Evolutionary conservation across 1,140 invertebrate species (phyloP), one percentile per base, ranked within the genome.

Genomic region (Magallana ariakensis): DNA sequence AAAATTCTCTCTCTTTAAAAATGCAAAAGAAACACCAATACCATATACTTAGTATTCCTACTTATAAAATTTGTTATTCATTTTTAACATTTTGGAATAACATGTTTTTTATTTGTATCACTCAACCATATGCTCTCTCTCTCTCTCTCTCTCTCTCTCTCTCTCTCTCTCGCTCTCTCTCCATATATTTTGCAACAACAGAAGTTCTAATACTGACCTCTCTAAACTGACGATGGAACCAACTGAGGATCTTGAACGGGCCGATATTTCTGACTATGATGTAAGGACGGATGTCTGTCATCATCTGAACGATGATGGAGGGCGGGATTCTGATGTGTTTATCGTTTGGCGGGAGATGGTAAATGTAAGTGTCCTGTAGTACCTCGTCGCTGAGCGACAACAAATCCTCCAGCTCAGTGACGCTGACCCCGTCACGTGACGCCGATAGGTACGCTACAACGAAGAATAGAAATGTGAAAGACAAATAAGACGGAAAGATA

Each of bases 181-280:
- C 33, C 33, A 46, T 16, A 62, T 19, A 62, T 62, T 19, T 16
- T 62, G 15, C 15, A 16, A 80, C 3, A 46, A 46, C 1, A 80
- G 4, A 54, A 83, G 33, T n/a, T 15, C 19, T 22, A 6, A 19
- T 33, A 55, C 60, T 80, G 22, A 88, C 97, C 92, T 99, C 98
- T 22, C 97, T 95, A 93, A 99, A 99, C 94, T 99, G 98, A 83
- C 98, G 96, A 90, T 92, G 95, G 91, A 94, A 95, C 94, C 94
- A 99, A 93, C 98, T 99, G 94, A 99, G 96, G 0, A 99, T 98
- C 83, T 96, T 96, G 46, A 85, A 87, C 0, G 81, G 56, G 33
- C 89, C 90, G 16, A 95, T 94, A 84, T 95, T 92, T 54, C 95
- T 95, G 95, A 96, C 96, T 55, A 96, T 95, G 60, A 97, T 91